Conservation (phyloP, 37 sponge, comb jelly and placozoan species). For the Halichondria panicea region DNA sequence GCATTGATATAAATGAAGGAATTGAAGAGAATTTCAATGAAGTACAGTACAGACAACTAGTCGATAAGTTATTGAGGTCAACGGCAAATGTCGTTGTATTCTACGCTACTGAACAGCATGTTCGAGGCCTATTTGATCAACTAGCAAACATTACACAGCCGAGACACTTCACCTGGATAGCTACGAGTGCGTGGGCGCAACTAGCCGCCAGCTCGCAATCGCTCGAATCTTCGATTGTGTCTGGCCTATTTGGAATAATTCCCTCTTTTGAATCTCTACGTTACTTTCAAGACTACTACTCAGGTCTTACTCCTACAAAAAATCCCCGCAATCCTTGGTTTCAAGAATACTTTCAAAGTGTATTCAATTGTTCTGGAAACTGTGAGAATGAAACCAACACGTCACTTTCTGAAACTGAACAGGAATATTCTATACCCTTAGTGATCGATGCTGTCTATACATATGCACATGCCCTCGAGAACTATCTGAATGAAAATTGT, state of each 20-base stretch:
- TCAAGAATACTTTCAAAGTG: slow-evolving; percentile 10
- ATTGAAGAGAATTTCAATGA: not conserved
- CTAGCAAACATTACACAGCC: not conserved
- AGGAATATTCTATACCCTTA: slow-evolving; percentile 26
- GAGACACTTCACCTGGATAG: slow-evolving; percentile 56
- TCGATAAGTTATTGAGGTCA: slow-evolving; percentile 2
- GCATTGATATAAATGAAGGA: slow-evolving; percentile 11
- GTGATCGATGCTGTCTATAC: slow-evolving; percentile 76
- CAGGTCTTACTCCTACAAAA: slow-evolving; percentile 20
- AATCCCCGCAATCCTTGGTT: slow-evolving; percentile 52
- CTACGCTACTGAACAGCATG: not conserved
- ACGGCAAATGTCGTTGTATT: slow-evolving; percentile 26
- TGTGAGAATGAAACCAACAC: not conserved
- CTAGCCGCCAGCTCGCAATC: not conserved
- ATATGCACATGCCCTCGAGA: slow-evolving; percentile 51
- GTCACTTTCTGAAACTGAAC: not conserved
- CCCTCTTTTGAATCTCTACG: slow-evolving; percentile 5
- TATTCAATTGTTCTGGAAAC: not conserved
- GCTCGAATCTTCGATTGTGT: slow-evolving; percentile 9
- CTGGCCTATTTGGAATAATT: slow-evolving; percentile 38
- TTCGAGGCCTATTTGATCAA: not conserved
- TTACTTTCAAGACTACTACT: slow-evolving; percentile 40
- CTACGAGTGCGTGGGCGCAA: slow-evolving; percentile 55
- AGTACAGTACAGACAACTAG: not conserved
- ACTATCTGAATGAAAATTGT: slow-evolving; percentile 57